Percentiles rank a stretch among this genome's conserved stretches.
Conservation (phyloP, 1,140 invertebrate genomes). For the Lasioglossum baleicum region DNA sequence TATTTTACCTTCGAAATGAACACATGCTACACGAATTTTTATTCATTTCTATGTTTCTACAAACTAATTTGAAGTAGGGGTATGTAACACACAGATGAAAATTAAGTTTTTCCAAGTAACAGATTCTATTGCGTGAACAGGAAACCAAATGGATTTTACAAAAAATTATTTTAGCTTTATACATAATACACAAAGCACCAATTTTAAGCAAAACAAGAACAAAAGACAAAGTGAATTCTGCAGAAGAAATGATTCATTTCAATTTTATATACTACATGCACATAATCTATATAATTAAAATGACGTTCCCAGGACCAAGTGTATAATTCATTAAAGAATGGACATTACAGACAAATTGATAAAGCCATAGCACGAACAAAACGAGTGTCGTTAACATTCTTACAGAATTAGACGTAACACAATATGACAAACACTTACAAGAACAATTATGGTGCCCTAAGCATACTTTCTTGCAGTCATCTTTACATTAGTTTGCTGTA, state of each 20-base stretch:
- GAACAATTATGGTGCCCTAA: slow-evolving; percentile 75
- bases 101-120: slow-evolving; percentile 2
- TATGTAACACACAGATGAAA: neutral
- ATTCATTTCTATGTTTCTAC: neutral
- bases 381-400: slow-evolving; percentile 33
- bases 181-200: slow-evolving; percentile 13
- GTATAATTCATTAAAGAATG: slow-evolving; percentile 5
- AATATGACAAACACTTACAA: slow-evolving; percentile 75
- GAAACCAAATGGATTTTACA: neutral
- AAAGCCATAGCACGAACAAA: slow-evolving; percentile 25
- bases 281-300: slow-evolving; percentile 3
- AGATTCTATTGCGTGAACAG: neutral
- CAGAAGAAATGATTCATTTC: too few relatives aligned
- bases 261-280: slow-evolving; percentile 7
- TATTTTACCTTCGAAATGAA: slow-evolving; percentile 11
- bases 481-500: slow-evolving; percentile 78
- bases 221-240: neutral
- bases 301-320: slow-evolving; percentile 10
- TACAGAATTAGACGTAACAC: slow-evolving; percentile 59
- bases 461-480: slow-evolving; percentile 72
- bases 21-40: slow-evolving; percentile 39
- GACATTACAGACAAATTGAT: slow-evolving; percentile 11
- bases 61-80: neutral
- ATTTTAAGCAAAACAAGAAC: slow-evolving; percentile 16
- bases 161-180: neutral